phyloP scores from a whole-genome alignment of 2,113 vertebrate species.

The Camarhynchus parvulus region DNA sequence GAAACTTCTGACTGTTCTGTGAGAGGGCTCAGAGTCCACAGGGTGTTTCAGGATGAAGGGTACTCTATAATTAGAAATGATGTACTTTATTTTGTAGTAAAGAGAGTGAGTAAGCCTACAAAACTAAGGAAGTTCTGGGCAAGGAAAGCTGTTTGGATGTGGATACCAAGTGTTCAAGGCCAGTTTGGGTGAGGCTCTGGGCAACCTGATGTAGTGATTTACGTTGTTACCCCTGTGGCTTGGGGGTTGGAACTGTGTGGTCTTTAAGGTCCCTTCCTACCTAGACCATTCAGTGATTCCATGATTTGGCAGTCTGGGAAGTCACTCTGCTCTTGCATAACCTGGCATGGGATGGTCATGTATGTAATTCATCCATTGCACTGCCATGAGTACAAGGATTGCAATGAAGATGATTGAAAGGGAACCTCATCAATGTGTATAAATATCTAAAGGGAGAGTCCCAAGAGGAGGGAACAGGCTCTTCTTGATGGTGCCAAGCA shows the following conservation, averaged over 20 bases:
- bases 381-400: background rate
- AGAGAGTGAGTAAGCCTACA: background rate
- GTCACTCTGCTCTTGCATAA: background rate
- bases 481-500: background rate
- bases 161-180: background rate
- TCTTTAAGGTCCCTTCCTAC: background rate
- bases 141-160: background rate
- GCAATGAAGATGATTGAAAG: background rate
- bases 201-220: background rate
- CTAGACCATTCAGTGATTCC: background rate
- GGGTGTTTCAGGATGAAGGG: background rate
- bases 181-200: background rate
- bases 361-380: background rate
- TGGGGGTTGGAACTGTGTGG: background rate
- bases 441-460: background rate
- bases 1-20: background rate
- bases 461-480: background rate
- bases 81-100: background rate
- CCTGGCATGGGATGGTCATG: background rate
- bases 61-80: background rate
- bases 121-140: constrained; percentile 2
- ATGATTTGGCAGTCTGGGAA: background rate
- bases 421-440: background rate
- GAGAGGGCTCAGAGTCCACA: background rate
- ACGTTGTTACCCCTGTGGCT: accelerated